phyloP scores from a whole-genome alignment of 2,888 invertebrate species.

The Muschampia plurimacula region DNA sequence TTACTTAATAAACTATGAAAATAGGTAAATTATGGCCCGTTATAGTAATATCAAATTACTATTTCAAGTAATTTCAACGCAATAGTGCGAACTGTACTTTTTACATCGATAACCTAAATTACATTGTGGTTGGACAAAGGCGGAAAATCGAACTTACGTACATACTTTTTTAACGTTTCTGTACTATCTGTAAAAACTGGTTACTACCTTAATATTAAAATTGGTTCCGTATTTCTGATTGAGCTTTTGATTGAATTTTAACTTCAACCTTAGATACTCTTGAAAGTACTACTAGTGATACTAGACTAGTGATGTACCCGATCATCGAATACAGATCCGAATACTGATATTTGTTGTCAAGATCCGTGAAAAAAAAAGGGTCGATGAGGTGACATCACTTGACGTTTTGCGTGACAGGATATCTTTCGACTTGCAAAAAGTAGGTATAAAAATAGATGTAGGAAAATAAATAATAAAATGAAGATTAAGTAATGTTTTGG shows the following conservation, averaged over 20 bases:
- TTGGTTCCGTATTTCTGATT: not conserved
- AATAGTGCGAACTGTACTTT: conserved; percentile 19
- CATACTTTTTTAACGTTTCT: not conserved
- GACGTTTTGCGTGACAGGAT: too few relatives aligned
- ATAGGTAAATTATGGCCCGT: not conserved
- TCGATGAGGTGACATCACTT: too few relatives aligned
- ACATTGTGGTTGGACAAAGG: conserved; percentile 20
- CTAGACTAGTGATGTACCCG: too few relatives aligned
- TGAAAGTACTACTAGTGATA: too few relatives aligned
- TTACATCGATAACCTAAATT: conserved; percentile 18
- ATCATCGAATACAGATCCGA: too few relatives aligned
- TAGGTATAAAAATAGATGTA: too few relatives aligned
- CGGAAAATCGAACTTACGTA: conserved; percentile 15
- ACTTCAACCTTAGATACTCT: too few relatives aligned
- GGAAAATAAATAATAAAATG: too few relatives aligned
- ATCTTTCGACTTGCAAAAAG: too few relatives aligned
- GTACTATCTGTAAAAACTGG: not conserved
- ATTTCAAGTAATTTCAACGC: conserved; percentile 5
- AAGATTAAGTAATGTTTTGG: not conserved
- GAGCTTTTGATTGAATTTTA: not conserved
- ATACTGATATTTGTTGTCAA: too few relatives aligned
- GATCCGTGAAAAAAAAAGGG: too few relatives aligned
- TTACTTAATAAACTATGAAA: conserved; percentile 15
- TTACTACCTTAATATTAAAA: not conserved
- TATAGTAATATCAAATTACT: conserved; percentile 15